Conservation (phyloP, 2,888 invertebrate genomes). For the Maniola hyperantus region DNA sequence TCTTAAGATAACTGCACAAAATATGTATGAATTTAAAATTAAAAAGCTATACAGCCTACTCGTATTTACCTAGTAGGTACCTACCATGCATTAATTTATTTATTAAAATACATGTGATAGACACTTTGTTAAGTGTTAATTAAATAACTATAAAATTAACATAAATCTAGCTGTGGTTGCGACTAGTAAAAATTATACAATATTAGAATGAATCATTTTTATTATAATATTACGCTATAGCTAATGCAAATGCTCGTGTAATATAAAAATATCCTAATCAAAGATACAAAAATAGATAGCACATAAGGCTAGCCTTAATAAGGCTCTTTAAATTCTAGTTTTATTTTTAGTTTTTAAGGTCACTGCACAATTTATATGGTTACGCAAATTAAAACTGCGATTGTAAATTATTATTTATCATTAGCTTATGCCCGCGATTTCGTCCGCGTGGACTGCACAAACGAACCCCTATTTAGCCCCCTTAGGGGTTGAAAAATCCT, state of each 20-base stretch:
- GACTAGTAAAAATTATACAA: slow-evolving; percentile 4
- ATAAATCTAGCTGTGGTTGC: background rate
- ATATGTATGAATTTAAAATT: too few species aligned
- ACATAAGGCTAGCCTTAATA: slow-evolving; percentile 12
- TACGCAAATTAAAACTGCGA: slow-evolving; percentile 15
- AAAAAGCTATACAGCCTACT: too few species aligned
- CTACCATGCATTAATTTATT: too few species aligned
- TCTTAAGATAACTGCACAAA: too few species aligned
- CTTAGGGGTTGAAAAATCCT: too few species aligned
- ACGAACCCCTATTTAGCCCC: too few species aligned
- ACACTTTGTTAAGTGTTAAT: too few species aligned
- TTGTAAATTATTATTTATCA: too few species aligned
- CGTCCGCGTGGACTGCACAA: too few species aligned
- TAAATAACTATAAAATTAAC: background rate
- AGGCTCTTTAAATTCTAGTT: slow-evolving; percentile 16
- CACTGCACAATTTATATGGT: slow-evolving; percentile 17
- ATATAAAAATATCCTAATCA: slow-evolving; percentile 17
- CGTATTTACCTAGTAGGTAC: too few species aligned
- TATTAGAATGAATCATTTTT: background rate
- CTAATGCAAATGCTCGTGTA: background rate
- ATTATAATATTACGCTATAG: background rate
- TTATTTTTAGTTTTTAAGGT: slow-evolving; percentile 23
- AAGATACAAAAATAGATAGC: slow-evolving; percentile 22
- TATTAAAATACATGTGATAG: too few species aligned
- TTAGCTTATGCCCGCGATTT: too few species aligned